Evolutionary conservation across 2,113 vertebrate species (phyloP), one percentile per base, ranked within the genome.

Genomic region (Mus spicilegus): DNA sequence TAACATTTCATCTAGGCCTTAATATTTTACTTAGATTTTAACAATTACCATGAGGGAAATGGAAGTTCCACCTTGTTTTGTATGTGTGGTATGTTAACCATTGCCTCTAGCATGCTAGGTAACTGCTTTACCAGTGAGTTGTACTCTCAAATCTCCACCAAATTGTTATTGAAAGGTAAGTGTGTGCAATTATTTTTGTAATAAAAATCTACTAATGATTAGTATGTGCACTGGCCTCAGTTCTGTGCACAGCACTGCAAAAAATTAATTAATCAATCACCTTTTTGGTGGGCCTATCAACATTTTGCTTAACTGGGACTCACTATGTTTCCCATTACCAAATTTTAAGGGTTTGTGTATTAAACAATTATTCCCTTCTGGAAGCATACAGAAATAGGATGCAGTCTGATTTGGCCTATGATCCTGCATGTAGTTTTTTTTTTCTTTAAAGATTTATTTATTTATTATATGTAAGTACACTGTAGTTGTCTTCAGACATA

Each of bases 291-390:
- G 65, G 5, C 24, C 42, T 49, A 49, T 4, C 12, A 70, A 42
- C 17, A 58, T n/a, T 56, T 86, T 87, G 67, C 19, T 95, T 75
- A 87, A 90, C 58, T 87, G 58, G 39, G 58, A 3, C 33, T 93
- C 12, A 1, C 69, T 36, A 3, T 70, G 33, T 70, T 70, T 70
- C 33, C 33, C 69, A 67, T 67, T 67, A 67, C 69, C 33, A 77
- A 54, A 67, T 19, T 39, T 26, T 12, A 42, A 89, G 39, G 86
- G 54, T 94, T 85, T 67, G 78, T 65, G 19, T 30, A 30, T 46
- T 33, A 93, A 91, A 91, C 33, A 24, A 88, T 84, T 89, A 19
- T 91, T 94, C 20, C n/a, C 14, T 89, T 49, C n/a, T 72, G 5
- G 9, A 46, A 33, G 3, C 76, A 72, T 5, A 65, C 70, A 89